Conservation (phyloP, 2,113 vertebrate species). For the Crocuta crocuta region DNA sequence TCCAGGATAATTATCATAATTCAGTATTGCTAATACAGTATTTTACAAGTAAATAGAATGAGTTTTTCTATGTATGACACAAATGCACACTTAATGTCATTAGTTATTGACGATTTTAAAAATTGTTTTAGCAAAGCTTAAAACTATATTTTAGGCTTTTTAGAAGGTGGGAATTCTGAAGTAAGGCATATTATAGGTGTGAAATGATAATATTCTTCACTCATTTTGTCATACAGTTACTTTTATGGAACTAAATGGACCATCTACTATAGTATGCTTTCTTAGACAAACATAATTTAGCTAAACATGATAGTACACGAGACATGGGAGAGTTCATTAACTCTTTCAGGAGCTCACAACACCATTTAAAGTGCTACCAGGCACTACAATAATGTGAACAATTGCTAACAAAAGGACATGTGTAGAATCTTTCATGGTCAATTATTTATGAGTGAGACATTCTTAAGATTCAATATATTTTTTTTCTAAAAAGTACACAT, state of each 20-base stretch:
- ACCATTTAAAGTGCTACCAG: background rate
- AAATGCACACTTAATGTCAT: background rate
- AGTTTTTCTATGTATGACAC: conserved; percentile 1
- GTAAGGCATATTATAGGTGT: background rate
- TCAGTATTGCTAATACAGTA: background rate
- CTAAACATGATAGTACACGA: background rate
- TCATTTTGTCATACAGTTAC: conserved; percentile 8
- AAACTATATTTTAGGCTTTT: background rate
- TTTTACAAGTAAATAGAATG: conserved; percentile 44
- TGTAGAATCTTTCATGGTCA: background rate
- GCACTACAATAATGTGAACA: background rate
- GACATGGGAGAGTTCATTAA: background rate
- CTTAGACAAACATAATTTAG: background rate
- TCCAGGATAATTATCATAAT: conserved; percentile 33
- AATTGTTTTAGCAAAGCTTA: background rate
- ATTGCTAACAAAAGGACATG: background rate
- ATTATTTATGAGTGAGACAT: background rate
- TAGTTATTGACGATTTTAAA: background rate
- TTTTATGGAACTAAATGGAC: conserved; percentile 23
- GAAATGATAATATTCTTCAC: conserved; percentile 3
- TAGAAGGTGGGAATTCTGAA: conserved; percentile 29
- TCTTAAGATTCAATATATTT: background rate
- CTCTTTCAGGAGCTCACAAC: background rate
- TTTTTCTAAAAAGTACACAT: background rate
- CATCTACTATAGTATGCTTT: background rate